Conservation (phyloP, 2,888 invertebrate species). For the Unio pictorum region DNA sequence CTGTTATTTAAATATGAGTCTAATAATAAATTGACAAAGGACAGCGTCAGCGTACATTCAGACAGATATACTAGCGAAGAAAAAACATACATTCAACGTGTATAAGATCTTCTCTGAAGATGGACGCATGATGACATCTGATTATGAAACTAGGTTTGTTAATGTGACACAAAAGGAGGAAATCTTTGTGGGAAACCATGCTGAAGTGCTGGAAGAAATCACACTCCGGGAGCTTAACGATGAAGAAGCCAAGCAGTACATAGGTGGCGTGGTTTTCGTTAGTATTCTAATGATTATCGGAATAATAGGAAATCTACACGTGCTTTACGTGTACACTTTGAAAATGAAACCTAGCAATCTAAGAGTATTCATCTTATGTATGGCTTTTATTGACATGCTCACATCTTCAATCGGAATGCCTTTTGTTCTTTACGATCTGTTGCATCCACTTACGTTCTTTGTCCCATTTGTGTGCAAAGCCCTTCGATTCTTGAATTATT, state of each 20-base stretch:
- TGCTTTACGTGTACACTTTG: constrained; percentile 28
- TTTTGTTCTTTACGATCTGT: constrained; percentile 30
- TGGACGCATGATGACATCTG: too few species aligned
- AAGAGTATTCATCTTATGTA: constrained; percentile 29
- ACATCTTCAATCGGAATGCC: constrained; percentile 37
- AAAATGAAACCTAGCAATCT: constrained; percentile 33
- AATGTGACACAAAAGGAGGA: constrained; percentile 15
- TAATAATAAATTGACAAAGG: too few species aligned
- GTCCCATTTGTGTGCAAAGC: constrained; percentile 24
- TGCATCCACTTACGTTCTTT: constrained; percentile 30
- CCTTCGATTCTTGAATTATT: constrained; percentile 33
- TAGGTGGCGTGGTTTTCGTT: constrained; percentile 36
- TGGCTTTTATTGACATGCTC: constrained; percentile 27
- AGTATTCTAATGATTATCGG: constrained; percentile 28
- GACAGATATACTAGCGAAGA: too few species aligned
- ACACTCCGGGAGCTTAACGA: constrained; percentile 17
- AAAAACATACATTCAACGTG: too few species aligned
- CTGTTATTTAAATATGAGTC: too few species aligned
- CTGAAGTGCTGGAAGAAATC: not conserved
- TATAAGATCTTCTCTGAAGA: too few species aligned
- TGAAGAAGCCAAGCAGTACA: constrained; percentile 23
- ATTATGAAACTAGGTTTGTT: too few species aligned
- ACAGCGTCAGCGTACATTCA: too few species aligned
- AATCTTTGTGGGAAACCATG: constrained; percentile 9
- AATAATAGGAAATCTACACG: constrained; percentile 37